These are phyloP conservation scores for Bovichtus diacanthus DNA, from an alignment of 2,797 vertebrate species.

Conservation along the genomic window DNA sequence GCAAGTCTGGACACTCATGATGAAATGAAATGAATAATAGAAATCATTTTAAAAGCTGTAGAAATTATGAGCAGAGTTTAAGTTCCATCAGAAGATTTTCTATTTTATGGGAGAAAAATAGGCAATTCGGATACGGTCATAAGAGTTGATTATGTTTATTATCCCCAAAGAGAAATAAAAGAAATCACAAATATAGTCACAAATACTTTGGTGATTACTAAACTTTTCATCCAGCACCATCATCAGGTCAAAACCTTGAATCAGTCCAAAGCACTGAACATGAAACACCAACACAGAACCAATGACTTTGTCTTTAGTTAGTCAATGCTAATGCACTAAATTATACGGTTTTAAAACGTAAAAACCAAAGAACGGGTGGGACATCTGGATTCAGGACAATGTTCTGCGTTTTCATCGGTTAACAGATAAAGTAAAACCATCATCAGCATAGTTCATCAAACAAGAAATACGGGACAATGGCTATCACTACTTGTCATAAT, in stretches of 20 bases:
- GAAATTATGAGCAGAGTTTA: neutral
- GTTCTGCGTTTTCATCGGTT: neutral
- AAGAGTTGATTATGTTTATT: neutral
- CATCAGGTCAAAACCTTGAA: neutral
- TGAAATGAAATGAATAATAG: neutral
- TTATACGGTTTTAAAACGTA: too few species aligned
- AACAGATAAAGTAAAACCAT: neutral
- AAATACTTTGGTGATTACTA: too few species aligned
- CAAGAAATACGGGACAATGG: neutral
- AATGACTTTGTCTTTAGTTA: too few species aligned
- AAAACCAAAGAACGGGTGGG: too few species aligned
- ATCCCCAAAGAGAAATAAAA: neutral
- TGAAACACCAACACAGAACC: neutral
- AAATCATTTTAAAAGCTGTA: neutral
- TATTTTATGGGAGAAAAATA: neutral
- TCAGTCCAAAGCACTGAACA: neutral
- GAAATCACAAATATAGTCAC: too few species aligned
- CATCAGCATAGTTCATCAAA: neutral
- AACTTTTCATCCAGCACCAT: neutral
- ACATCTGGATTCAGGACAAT: too few species aligned
- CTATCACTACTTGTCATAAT: constrained; percentile 29
- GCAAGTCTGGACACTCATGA: neutral
- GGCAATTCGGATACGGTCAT: neutral
- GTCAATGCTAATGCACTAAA: too few species aligned
- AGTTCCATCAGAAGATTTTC: neutral